Base-by-base conservation (phyloP, 2,888 invertebrate species). In the Oscheius onirici region DNA sequence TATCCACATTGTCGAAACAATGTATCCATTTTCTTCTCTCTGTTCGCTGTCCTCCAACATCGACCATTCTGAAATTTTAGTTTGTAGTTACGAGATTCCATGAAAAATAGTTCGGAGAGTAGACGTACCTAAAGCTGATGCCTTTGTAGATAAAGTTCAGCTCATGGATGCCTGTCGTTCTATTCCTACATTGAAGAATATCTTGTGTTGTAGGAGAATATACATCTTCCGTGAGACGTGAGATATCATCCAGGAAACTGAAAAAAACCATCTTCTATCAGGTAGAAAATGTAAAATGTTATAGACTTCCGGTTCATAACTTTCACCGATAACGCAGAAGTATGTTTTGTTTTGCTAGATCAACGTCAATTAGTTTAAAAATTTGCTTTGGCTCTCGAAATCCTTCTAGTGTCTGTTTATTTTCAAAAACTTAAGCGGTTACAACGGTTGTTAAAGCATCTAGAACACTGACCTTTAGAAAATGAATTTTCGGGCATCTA, bases 161-260 rank as follows among this genome's bases (percentile, higher is more conserved):
- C 26, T 81, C 77, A 26, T 75, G 75, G 26, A 81, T 80, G 26
- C 83, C 83, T 0, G 75, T 77, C 0, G 83, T 83, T 0, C 78
- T 73, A 54, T 75, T 74, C 3, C 83, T 72, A 57, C 83, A 80
- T 26, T 78, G 92, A 15, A 83, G 74, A 52, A 83, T 80, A 63
- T 83, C 83, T 43, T 81, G 81, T n/a, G 73, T 72, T 8, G 77
- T 82, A 13, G 83, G 83, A 10, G 74, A 66, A 54, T 81, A 83
- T 34, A 69, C 71, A 28, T 76, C 75, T 28, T 77, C 81, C 0
- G 79, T 74, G 1, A 83, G 58, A 2, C 83, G 74, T 34, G 71
- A 73, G 17, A 83, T 72, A 55, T 80, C 74, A 49, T 81, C 79
- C 57, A 83, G 74, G 54, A 83, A 81, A 28, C 83, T 83, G 71